Evolutionary conservation across 1,140 invertebrate genomes (phyloP).

Genomic region (Sesamia nonagrioides): DNA sequence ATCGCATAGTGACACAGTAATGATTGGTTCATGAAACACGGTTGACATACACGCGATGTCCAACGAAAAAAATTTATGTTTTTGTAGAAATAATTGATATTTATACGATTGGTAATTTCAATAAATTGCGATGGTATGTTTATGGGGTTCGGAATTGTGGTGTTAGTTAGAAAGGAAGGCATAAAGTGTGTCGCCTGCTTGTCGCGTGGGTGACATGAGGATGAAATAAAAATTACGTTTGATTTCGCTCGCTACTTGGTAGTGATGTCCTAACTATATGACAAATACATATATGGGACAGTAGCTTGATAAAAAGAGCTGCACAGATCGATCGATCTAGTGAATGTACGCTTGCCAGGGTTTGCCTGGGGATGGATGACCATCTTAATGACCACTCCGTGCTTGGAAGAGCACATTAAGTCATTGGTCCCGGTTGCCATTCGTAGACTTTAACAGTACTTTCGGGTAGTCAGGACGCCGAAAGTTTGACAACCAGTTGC

Average conservation of each 20-base stretch:
- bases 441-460: too few species aligned
- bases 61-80: constrained; percentile 38
- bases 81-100: constrained; percentile 40
- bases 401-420: too few species aligned
- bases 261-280: background rate
- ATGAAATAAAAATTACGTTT: constrained; percentile 30
- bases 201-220: constrained; percentile 10
- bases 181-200: constrained; percentile 39
- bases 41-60: constrained; percentile 40
- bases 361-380: too few species aligned
- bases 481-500: too few species aligned
- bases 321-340: too few species aligned
- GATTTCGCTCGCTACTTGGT: constrained; percentile 4
- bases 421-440: too few species aligned
- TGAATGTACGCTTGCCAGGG: too few species aligned
- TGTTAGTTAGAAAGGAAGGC: constrained; percentile 39
- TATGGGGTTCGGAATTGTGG: constrained; percentile 2
- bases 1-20: constrained; percentile 43
- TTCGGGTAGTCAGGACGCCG: too few species aligned
- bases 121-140: constrained; percentile 37
- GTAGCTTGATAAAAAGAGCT: too few species aligned
- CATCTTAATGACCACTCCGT: too few species aligned
- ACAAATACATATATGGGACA: background rate
- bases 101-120: constrained; percentile 43
- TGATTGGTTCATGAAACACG: constrained; percentile 21